These are phyloP conservation scores for Brachypterus glaber DNA, from an alignment of 2,888 invertebrate genomes.

Conservation along the genomic window DNA sequence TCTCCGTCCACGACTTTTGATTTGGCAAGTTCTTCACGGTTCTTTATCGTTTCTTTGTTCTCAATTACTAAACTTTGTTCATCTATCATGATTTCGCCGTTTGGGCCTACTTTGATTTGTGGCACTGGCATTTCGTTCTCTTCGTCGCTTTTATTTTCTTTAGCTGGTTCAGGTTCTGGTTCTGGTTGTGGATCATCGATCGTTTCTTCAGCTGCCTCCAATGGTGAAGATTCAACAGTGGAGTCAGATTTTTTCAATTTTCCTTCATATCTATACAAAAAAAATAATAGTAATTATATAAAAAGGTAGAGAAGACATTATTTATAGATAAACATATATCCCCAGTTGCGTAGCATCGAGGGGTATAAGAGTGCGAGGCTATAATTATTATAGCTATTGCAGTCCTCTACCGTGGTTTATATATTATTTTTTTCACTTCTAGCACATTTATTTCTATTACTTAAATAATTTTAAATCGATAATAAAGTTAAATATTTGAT, in stretches of 20 bases:
- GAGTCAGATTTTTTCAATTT: conserved; percentile 33
- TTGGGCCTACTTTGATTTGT: conserved; percentile 75
- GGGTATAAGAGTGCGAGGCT: no score
- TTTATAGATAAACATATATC: conserved; percentile 2
- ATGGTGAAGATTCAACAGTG: conserved; percentile 10
- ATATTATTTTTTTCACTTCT: no score
- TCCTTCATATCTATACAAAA: conserved; percentile 12
- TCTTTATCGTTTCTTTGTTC: conserved; percentile 54
- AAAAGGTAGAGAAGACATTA: no score
- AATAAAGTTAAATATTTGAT: no score
- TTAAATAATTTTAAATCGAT: no score
- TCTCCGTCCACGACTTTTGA: conserved; percentile 56
- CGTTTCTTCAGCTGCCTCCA: conserved; percentile 14
- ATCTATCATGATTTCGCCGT: conserved; percentile 77
- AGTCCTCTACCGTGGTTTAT: no score
- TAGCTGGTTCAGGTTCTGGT: conserved; percentile 8
- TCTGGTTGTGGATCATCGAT: conserved; percentile 30
- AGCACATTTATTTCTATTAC: no score
- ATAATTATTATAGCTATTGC: no score
- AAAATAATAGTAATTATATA: conserved; percentile 5
- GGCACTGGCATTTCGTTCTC: conserved; percentile 57
- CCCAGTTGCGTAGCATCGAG: no score
- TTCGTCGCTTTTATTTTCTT: conserved; percentile 33
- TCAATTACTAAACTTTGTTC: conserved; percentile 76
- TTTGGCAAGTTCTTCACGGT: conserved; percentile 54